phyloP scores from a whole-genome alignment of 92 coral and sea anemone genomes.

The Epizoanthus ramosus region DNA sequence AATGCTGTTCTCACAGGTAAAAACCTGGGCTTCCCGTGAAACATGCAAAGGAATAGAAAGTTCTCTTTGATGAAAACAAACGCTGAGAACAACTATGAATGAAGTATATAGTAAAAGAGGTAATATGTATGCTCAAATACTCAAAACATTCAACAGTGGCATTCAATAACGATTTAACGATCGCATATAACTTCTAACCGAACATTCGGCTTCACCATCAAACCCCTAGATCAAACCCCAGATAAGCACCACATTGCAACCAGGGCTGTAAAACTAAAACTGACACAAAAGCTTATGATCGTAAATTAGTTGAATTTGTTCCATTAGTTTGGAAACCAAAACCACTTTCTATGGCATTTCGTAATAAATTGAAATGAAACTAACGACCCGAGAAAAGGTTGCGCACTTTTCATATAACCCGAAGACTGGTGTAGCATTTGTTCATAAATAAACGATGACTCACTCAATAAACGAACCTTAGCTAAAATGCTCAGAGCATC shows the following conservation, averaged over 20 bases:
- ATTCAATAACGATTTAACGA: too few relatives aligned
- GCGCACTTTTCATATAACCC: not conserved
- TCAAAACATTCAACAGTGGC: too few relatives aligned
- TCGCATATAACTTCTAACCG: too few relatives aligned
- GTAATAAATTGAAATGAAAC: constrained; percentile 13
- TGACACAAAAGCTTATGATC: constrained; percentile 1
- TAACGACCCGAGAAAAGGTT: constrained; percentile 18
- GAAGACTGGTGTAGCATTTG: constrained; percentile 7
- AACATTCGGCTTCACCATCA: too few relatives aligned
- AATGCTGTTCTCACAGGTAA: not conserved
- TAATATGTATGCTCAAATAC: too few relatives aligned
- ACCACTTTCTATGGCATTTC: constrained; percentile 13
- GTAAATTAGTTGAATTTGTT: constrained; percentile 16
- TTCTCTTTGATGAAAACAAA: too few relatives aligned
- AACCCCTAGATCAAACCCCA: too few relatives aligned
- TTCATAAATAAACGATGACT: constrained; percentile 28
- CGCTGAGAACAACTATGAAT: too few relatives aligned
- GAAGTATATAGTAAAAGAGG: too few relatives aligned
- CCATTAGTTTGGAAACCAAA: constrained; percentile 37
- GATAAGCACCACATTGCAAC: too few relatives aligned
- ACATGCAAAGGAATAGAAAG: too few relatives aligned
- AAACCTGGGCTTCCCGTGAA: too few relatives aligned
- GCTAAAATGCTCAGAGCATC: constrained; percentile 34
- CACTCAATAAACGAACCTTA: constrained; percentile 22
- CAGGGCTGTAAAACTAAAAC: not conserved